Conservation (phyloP, 2,888 invertebrate species). For the Venusia cambrica region DNA sequence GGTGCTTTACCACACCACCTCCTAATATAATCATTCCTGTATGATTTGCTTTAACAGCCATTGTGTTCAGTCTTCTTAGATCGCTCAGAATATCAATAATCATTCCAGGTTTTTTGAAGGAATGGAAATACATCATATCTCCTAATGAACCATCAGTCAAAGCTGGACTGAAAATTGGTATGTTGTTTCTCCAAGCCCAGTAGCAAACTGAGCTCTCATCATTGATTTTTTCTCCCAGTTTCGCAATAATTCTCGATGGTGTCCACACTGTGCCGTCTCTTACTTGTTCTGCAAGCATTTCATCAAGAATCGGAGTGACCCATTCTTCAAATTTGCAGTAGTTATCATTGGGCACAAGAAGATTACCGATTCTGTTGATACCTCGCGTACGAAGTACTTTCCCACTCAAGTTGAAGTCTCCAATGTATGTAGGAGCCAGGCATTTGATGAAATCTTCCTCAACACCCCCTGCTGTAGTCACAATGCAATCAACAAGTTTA, state of each 20-base stretch:
- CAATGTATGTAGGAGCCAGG: slow-evolving; percentile 95
- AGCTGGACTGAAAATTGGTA: slow-evolving; percentile 98
- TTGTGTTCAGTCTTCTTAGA: slow-evolving; percentile 92
- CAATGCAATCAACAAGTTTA: slow-evolving; percentile 95
- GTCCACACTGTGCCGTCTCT: slow-evolving; percentile 90
- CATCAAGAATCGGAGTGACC: slow-evolving; percentile 95
- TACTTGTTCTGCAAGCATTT: slow-evolving; percentile 94
- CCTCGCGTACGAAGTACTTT: slow-evolving; percentile 90
- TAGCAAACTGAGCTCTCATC: slow-evolving; percentile 96
- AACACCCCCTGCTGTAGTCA: slow-evolving; percentile 98
- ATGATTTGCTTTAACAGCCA: slow-evolving; percentile 95
- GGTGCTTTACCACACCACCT: slow-evolving; percentile 98
- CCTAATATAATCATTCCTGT: slow-evolving; percentile 98
- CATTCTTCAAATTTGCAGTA: slow-evolving; percentile 99
- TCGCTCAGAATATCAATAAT: slow-evolving; percentile 96
- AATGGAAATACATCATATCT: slow-evolving; percentile 99
- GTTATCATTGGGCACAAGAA: slow-evolving; percentile 98
- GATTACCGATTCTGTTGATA: slow-evolving; percentile 92
- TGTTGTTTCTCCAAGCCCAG: slow-evolving; percentile 97
- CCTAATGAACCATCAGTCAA: slow-evolving; percentile 98
- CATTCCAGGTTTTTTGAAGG: slow-evolving; percentile 94
- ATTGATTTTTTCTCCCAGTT: slow-evolving; percentile 94
- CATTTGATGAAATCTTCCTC: slow-evolving; percentile 99
- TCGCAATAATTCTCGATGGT: slow-evolving; percentile 82
- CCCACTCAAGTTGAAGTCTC: slow-evolving; percentile 93